phyloP scores from a whole-genome alignment of 2,888 invertebrate genomes.

The Germaria angustata region DNA sequence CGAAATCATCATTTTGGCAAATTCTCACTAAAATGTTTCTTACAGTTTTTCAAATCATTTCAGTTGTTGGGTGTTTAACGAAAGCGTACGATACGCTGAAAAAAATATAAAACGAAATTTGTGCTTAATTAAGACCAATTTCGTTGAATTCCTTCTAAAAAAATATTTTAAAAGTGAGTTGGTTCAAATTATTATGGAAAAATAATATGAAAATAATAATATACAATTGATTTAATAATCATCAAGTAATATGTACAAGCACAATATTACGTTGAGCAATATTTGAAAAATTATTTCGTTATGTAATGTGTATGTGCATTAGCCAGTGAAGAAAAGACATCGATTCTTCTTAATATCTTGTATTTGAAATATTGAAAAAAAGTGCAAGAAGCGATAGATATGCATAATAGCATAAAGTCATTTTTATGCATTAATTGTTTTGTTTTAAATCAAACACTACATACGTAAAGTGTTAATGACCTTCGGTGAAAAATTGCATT shows the following conservation, averaged over 20 bases:
- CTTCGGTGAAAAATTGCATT: slow-evolving; percentile 61
- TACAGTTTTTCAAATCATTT: slow-evolving; percentile 54
- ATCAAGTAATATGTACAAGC: background rate
- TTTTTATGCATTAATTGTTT: slow-evolving; percentile 8
- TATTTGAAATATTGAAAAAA: slow-evolving; percentile 1
- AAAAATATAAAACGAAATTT: slow-evolving; percentile 50
- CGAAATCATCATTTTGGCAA: background rate
- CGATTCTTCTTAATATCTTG: background rate
- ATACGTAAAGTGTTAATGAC: slow-evolving; percentile 66
- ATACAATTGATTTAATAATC: too few species aligned
- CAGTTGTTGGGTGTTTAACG: slow-evolving; percentile 66
- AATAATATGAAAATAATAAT: background rate
- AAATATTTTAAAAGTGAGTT: slow-evolving; percentile 40
- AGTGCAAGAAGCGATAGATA: background rate
- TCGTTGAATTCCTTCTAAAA: slow-evolving; percentile 27
- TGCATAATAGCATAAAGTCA: background rate
- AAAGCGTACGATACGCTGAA: slow-evolving; percentile 62
- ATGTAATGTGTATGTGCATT: slow-evolving; percentile 28
- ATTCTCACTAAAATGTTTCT: slow-evolving; percentile 49
- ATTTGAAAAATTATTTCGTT: slow-evolving; percentile 28
- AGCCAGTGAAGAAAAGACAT: slow-evolving; percentile 10
- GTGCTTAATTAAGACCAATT: slow-evolving; percentile 53
- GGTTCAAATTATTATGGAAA: slow-evolving; percentile 27
- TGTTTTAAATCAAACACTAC: slow-evolving; percentile 19
- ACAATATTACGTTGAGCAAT: background rate